phyloP scores from a whole-genome alignment of 2,797 vertebrate species.

The Paratrypauchen microcephalus region DNA sequence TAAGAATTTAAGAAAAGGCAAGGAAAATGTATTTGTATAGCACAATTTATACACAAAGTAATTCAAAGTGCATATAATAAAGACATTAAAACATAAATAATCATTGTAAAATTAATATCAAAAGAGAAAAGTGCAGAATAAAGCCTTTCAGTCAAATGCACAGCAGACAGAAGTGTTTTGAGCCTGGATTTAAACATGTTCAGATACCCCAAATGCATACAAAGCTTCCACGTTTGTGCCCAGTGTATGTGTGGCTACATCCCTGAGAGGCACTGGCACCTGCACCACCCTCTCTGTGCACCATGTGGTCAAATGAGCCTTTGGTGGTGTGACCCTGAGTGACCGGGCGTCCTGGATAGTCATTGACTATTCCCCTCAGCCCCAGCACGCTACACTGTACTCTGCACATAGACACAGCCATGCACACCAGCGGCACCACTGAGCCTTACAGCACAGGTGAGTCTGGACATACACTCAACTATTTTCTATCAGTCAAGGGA shows the following conservation, averaged over 20 bases:
- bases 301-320: slow-evolving; percentile 50
- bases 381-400: slow-evolving; percentile 50
- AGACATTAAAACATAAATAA: no score
- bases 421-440: slow-evolving; percentile 72
- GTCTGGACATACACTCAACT: slow-evolving; percentile 41
- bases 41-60: no score
- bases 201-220: neutral
- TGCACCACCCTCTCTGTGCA: slow-evolving; percentile 21
- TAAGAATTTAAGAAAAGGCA: neutral
- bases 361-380: slow-evolving; percentile 59
- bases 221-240: neutral
- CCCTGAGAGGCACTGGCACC: neutral
- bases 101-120: no score
- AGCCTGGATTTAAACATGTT: no score
- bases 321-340: slow-evolving; percentile 58
- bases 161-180: no score
- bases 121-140: no score
- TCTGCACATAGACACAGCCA: slow-evolving; percentile 62
- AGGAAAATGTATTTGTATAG: no score
- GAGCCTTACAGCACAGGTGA: slow-evolving; percentile 78
- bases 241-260: slow-evolving; percentile 16
- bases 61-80: no score
- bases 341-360: slow-evolving; percentile 62
- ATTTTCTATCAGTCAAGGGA: neutral
- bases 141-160: no score